These are phyloP conservation scores for Zoroaster sp. DNA, from an alignment of 53 echinoderm and acorn worm genomes.

Conservation along the genomic window DNA sequence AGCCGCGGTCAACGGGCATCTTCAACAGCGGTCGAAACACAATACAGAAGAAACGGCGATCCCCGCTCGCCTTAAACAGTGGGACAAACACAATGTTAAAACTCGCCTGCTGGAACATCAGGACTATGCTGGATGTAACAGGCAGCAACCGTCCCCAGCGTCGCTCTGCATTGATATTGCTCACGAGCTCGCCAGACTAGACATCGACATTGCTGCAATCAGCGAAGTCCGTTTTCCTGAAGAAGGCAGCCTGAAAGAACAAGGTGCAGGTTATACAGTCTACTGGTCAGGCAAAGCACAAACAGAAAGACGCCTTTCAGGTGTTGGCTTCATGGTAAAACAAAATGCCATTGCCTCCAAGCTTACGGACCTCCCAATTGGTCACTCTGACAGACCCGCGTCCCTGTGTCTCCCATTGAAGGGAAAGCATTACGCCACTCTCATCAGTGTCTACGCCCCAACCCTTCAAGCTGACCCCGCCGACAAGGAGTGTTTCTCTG, in stretches of 20 bases:
- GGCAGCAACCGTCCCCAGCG: constrained; percentile 33
- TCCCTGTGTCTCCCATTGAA: constrained; percentile 52
- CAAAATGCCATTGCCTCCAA: constrained; percentile 61
- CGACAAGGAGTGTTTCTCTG: constrained; percentile 50
- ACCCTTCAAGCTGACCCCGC: constrained; percentile 65
- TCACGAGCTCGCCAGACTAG: constrained; percentile 37
- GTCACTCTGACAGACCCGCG: constrained; percentile 60
- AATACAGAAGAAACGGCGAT: not conserved
- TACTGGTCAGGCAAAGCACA: constrained; percentile 69
- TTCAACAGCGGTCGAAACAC: constrained; percentile 49
- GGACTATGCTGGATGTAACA: constrained; percentile 43
- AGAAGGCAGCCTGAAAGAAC: constrained; percentile 46
- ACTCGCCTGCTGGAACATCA: constrained; percentile 64
- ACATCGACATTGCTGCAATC: constrained; percentile 59
- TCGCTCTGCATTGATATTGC: constrained; percentile 51
- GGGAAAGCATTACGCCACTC: constrained; percentile 5
- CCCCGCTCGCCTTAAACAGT: constrained; percentile 12
- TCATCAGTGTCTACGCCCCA: constrained; percentile 60
- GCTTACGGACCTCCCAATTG: constrained; percentile 44
- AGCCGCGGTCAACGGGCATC: constrained; percentile 71
- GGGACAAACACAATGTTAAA: not conserved
- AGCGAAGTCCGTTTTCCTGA: constrained; percentile 60
- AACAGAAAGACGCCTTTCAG: constrained; percentile 46
- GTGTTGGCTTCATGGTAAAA: constrained; percentile 66
- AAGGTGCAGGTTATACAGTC: constrained; percentile 59